These are phyloP conservation scores for Amphibalanus amphitrite DNA, from an alignment of 1,140 invertebrate genomes.

Conservation along the genomic window DNA sequence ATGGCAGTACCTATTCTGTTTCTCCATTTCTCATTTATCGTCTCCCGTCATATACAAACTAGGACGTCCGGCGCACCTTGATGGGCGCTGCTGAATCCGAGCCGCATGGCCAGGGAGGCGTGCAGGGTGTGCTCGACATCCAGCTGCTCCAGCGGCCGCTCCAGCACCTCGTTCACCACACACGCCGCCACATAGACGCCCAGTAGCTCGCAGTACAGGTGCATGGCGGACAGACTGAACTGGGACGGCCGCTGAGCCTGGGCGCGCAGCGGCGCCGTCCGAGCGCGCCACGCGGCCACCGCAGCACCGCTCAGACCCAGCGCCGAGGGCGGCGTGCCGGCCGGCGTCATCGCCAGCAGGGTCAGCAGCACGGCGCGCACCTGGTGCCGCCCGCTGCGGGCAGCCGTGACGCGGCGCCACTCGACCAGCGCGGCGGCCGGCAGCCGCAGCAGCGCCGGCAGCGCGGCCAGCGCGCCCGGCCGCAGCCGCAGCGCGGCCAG, in stretches of 20 bases:
- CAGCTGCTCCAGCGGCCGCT: background rate
- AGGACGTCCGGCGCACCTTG: too few relatives aligned
- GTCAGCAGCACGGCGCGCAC: background rate
- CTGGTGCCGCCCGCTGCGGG: background rate
- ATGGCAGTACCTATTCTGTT: too few relatives aligned
- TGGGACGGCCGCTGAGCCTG: too few relatives aligned
- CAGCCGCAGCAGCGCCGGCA: background rate
- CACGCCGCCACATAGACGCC: background rate
- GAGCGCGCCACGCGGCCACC: background rate
- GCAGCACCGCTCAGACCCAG: background rate
- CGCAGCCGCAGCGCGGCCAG: background rate
- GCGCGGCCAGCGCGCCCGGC: background rate
- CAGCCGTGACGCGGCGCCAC: background rate
- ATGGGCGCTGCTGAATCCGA: background rate
- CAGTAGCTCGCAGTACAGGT: background rate
- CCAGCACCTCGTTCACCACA: background rate
- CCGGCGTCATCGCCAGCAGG: background rate
- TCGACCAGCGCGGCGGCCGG: background rate
- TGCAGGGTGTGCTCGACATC: background rate
- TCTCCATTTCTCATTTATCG: too few relatives aligned
- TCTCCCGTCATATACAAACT: too few relatives aligned
- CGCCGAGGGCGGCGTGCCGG: too few relatives aligned
- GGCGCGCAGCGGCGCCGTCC: background rate
- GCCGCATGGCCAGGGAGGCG: background rate
- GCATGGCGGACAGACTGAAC: background rate